Base-by-base conservation (phyloP, 2,888 invertebrate species). In the Ochropleura leucogaster region DNA sequence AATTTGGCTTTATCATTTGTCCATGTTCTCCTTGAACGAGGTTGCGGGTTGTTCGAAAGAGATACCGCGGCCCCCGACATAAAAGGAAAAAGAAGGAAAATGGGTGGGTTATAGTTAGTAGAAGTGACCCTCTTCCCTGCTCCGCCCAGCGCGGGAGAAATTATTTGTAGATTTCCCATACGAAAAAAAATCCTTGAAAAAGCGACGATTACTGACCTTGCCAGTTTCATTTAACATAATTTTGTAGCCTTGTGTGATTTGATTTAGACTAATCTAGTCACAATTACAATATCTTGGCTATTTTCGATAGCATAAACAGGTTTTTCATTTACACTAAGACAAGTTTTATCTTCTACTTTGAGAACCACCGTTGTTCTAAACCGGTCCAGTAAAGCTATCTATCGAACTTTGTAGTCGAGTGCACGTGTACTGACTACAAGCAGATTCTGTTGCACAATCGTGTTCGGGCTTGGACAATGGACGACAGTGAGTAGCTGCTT, bases 381-480 rank as follows among this genome's bases (percentile, higher is more conserved):
- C 93, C 92, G 93, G 93, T 93, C 88, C 86, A 89, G 79, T 86
- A 87, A 86, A 88, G 80, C 77, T 87, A 77, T 86, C 79, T 77
- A 62, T 82, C 74, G 77, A 80, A 77, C 78, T 80, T 85, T 60
- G 73, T 77, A 62, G 69, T 30, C 63, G 83, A 76, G 77, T 83
- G 84, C 82, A 79, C 75, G 73, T 84, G 84, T 73, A 75, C 79
- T 14, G 30, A 59, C 46, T 62, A 30, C 70, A 55, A 64, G 80
- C 72, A 68, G 67, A 72, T 75, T 79, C 67, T 77, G 73, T 83
- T 84, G 73, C 77, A 80, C 77, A 74, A 73, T 57, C 70, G 69
- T 69, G 77, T 80, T 66, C 68, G 30, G 68, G 80, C 49, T 76
- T 76, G 66, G 77, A 82, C 80, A 82, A 82, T 84, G 64, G 42